Conservation (phyloP, 2,888 invertebrate genomes). For the Drosophila silvestris region DNA sequence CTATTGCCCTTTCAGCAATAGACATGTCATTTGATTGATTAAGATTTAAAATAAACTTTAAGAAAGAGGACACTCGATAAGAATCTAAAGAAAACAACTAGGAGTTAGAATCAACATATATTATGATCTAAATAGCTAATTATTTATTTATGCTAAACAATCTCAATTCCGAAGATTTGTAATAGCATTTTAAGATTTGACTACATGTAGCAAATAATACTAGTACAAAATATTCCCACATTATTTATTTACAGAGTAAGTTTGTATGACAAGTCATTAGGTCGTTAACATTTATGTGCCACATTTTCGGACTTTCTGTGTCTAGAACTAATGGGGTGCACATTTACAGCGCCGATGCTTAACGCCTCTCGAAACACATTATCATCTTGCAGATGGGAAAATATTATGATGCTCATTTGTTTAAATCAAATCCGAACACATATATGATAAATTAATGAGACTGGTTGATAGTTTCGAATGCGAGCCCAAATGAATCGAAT, state of each 20-base stretch:
- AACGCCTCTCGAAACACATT: constrained; percentile 38
- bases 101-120: neutral
- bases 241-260: neutral
- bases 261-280: neutral
- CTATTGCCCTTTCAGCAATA: too few species aligned
- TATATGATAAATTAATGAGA: constrained; percentile 12
- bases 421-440: constrained; percentile 28
- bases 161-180: neutral
- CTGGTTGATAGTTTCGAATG: constrained; percentile 2
- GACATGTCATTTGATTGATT: too few species aligned
- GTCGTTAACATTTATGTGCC: constrained; percentile 12
- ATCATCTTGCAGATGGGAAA: constrained; percentile 17
- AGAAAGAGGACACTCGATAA: neutral
- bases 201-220: neutral
- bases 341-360: constrained; percentile 39
- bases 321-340: constrained; percentile 46
- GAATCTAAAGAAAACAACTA: neutral
- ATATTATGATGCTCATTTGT: constrained; percentile 37
- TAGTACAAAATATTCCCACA: neutral
- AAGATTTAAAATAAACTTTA: neutral
- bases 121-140: neutral
- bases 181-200: neutral
- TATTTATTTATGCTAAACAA: neutral
- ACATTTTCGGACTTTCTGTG: constrained; percentile 19
- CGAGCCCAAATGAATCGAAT: constrained; percentile 1